Evolutionary conservation across 2,888 invertebrate genomes (phyloP), one percentile per base, ranked within the genome.

Genomic region (Hirtodrosophila confusa): DNA sequence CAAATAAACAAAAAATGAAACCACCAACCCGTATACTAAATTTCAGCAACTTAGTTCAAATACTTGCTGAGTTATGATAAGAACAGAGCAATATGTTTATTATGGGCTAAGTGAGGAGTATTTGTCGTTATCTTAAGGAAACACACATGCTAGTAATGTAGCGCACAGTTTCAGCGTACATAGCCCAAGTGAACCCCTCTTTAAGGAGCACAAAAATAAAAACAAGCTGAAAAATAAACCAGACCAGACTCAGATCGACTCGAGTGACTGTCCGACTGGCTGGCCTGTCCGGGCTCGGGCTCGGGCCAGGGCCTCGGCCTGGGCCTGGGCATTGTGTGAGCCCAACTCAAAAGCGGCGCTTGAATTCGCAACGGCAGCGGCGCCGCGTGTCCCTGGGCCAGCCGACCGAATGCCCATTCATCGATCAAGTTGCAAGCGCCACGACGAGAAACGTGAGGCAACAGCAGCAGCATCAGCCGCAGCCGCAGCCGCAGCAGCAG

Each of bases 351-450:
- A 87, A 85, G 82, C 82, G 84, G 84, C 84, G 84, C 84, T 86
- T 84, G 86, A 75, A 86, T 78, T 88, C 84, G 88, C 84, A 80
- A 86, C 83, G 87, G 83, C 79, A 79, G 73, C 82, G 82, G 80
- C 76, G 76, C 87, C 76, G 82, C 78, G 66, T 75, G 73, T 66
- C 68, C 67, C 69, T 56, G 66, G 64, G 43, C 60, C 41, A 68
- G 39, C 55, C 50, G 63, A 57, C 54, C 71, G 74, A 75, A 70
- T 75, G 84, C 70, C 86, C 88, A 85, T 85, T 88, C 84, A 85
- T 85, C 84, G 84, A 85, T 85, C 84, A 85, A 88, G 71, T 86
- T 80, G 84, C 83, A 85, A 78, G 83, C 83, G 88, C 88, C 88
- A 79, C 82, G 86, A 78, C 73, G 69, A 86, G 80, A 77, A 79